Conservation (phyloP, 1,140 invertebrate genomes). For the Thaumetopoea pityocampa region DNA sequence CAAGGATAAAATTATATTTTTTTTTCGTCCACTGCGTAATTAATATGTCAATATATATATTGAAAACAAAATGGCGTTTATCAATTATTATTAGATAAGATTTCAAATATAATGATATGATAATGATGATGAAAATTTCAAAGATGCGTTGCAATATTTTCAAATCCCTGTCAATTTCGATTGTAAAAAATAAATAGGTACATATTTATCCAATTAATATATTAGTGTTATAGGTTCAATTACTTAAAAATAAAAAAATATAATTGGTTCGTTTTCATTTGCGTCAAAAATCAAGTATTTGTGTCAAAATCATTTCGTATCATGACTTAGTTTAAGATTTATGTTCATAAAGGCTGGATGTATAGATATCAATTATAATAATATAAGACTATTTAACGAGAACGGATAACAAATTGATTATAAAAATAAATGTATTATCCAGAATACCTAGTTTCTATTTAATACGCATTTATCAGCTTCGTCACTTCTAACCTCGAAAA, state of each 20-base stretch:
- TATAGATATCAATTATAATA: slow-evolving; percentile 8
- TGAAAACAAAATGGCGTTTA: not conserved
- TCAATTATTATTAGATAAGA: not conserved
- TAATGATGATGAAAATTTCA: not conserved
- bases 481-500: no score
- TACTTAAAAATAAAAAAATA: not conserved
- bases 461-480: no score
- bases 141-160: slow-evolving; percentile 2
- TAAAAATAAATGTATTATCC: no score
- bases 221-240: not conserved
- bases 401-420: no score
- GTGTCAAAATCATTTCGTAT: not conserved
- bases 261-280: no score
- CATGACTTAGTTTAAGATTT: not conserved
- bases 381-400: no score
- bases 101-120: not conserved
- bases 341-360: slow-evolving; percentile 14
- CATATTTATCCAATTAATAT: not conserved
- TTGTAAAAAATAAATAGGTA: not conserved
- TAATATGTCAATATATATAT: not conserved
- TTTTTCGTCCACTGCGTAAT: no score
- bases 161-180: slow-evolving; percentile 5
- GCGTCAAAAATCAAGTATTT: not conserved
- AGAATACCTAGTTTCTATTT: no score
- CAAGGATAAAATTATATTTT: not conserved